phyloP scores from a whole-genome alignment of 2,888 invertebrate genomes.

The Xestia rhomboidea region DNA sequence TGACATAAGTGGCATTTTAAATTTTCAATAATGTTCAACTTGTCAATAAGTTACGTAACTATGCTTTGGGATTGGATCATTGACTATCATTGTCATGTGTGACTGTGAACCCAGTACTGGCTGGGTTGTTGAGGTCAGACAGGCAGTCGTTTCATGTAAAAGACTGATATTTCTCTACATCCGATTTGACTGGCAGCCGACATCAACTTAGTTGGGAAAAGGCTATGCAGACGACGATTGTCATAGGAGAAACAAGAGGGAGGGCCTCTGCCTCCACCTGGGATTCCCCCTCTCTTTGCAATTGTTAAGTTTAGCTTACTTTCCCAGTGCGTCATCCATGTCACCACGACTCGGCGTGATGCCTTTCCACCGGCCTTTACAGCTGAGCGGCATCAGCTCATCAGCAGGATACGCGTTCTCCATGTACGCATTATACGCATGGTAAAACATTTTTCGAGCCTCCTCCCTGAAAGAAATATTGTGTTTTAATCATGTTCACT shows the following conservation, averaged over 20 bases:
- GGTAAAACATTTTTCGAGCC: constrained; percentile 98
- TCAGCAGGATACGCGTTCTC: constrained; percentile 99
- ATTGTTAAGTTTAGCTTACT: constrained; percentile 92
- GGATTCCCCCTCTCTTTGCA: too few species aligned
- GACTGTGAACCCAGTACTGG: neutral
- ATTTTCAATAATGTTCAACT: constrained; percentile 7
- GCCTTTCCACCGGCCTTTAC: constrained; percentile 97
- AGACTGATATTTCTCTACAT: neutral
- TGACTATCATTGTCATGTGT: neutral
- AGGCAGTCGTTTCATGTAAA: neutral
- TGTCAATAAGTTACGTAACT: constrained; percentile 1
- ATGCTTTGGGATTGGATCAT: neutral
- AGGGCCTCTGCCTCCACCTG: neutral
- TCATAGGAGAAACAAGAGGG: neutral
- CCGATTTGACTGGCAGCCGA: neutral
- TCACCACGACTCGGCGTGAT: constrained; percentile 97
- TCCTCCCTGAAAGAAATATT: constrained; percentile 92
- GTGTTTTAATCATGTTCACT: neutral
- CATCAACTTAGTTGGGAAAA: neutral
- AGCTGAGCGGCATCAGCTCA: constrained; percentile 99
- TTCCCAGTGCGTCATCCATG: constrained; percentile 98
- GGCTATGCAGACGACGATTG: neutral
- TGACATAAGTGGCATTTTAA: too few species aligned
- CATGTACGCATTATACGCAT: constrained; percentile 99
- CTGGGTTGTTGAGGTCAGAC: neutral